phyloP scores from a whole-genome alignment of 1,140 invertebrate species.

The Procambarus virginalis region DNA sequence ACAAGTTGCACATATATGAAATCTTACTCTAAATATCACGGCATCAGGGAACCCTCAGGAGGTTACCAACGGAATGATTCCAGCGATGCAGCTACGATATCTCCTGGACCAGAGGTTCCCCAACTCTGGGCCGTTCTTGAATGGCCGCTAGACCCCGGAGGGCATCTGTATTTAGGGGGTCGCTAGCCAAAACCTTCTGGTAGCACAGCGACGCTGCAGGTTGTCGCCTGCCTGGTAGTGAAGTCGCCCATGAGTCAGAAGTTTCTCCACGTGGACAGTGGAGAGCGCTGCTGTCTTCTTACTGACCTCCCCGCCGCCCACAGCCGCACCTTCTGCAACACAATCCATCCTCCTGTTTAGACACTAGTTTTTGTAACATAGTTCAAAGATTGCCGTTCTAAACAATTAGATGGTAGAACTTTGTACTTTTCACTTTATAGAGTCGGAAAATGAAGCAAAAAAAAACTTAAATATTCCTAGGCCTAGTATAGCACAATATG shows the following conservation, averaged over 20 bases:
- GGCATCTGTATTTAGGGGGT: not conserved
- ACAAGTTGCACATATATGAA: no score
- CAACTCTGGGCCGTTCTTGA: not conserved
- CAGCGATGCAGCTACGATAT: not conserved
- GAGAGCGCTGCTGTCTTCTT: not conserved
- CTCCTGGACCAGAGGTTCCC: not conserved
- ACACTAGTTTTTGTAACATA: no score
- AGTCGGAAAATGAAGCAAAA: no score
- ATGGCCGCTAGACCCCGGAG: not conserved
- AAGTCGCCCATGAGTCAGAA: not conserved
- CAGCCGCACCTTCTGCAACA: not conserved
- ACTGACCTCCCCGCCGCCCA: not conserved
- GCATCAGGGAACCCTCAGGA: no score
- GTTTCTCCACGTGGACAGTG: not conserved
- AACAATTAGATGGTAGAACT: no score
- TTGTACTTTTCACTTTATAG: no score
- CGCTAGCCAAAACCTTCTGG: slow-evolving; percentile 7
- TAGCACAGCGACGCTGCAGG: slow-evolving; percentile 16
- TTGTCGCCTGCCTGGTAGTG: not conserved
- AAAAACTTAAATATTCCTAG: no score
- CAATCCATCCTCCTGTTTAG: not conserved
- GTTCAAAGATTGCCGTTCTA: no score
- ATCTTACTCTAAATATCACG: no score
- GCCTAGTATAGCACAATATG: no score
- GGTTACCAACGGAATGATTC: no score